phyloP scores from a whole-genome alignment of 2,888 invertebrate species.

The Shargacucullia verbasci region DNA sequence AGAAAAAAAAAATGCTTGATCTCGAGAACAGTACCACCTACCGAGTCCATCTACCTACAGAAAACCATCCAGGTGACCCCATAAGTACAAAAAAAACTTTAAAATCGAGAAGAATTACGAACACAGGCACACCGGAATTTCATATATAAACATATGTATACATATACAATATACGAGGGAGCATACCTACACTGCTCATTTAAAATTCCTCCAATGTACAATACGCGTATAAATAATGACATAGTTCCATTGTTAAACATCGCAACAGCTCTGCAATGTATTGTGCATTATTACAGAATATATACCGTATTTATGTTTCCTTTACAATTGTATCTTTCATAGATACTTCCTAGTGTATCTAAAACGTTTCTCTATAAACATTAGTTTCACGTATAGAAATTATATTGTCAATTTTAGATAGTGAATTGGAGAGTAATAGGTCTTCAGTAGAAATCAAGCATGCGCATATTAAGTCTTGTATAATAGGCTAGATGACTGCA shows the following conservation, averaged over 20 bases:
- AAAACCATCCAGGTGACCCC: too few species aligned
- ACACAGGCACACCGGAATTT: too few species aligned
- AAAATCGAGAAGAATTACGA: too few species aligned
- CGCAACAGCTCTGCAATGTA: constrained; percentile 27
- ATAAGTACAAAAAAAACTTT: neutral
- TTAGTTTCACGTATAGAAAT: too few species aligned
- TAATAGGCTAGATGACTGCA: too few species aligned
- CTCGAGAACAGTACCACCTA: too few species aligned
- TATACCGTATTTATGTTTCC: constrained; percentile 13
- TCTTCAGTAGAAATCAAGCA: too few species aligned
- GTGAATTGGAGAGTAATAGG: too few species aligned
- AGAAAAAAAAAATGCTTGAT: too few species aligned
- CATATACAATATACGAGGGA: constrained; percentile 4
- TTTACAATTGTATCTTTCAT: constrained; percentile 27
- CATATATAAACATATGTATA: neutral
- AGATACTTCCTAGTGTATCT: constrained; percentile 13
- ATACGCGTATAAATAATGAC: constrained; percentile 37
- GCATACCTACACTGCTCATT: constrained; percentile 24
- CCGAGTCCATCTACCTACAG: too few species aligned
- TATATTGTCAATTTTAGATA: too few species aligned
- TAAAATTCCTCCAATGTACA: constrained; percentile 40
- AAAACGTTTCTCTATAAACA: neutral
- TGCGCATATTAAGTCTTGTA: too few species aligned
- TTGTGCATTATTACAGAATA: constrained; percentile 14
- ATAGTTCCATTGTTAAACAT: constrained; percentile 43